A percentile compares a stretch with the other conserved stretches of the same genome.
Conservation (phyloP, 2,113 vertebrate species). For the Phocoena phocoena region DNA sequence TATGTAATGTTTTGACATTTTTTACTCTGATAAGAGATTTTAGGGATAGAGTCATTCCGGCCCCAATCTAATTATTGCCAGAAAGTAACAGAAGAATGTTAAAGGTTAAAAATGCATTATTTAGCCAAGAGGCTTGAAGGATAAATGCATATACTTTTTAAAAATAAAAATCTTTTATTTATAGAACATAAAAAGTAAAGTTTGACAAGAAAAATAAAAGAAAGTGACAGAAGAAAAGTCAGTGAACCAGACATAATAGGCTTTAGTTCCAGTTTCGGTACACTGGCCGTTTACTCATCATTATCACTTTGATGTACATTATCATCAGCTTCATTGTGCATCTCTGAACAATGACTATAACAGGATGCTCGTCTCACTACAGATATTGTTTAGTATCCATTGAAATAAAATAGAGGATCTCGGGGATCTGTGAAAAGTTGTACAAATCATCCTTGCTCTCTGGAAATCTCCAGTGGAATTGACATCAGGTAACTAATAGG, state of each 20-base stretch:
- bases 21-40: neutral
- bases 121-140: constrained; percentile 48
- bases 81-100: neutral
- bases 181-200: constrained; percentile 69
- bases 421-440: neutral
- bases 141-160: constrained; percentile 55
- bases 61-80: neutral
- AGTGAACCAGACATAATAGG: neutral
- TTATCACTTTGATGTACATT: neutral
- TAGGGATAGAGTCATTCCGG: neutral
- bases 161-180: constrained; percentile 59
- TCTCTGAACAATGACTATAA: neutral
- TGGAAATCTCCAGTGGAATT: neutral
- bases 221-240: neutral
- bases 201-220: constrained; percentile 45
- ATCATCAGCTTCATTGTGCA: neutral
- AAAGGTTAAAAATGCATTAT: constrained; percentile 47
- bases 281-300: neutral
- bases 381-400: neutral
- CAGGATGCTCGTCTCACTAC: accelerated
- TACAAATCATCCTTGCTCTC: neutral
- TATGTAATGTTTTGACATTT: neutral
- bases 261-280: neutral
- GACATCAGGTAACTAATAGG: neutral
- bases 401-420: neutral